Percentiles rank a stretch among this genome's conserved stretches.
Evolutionary conservation across 2,797 vertebrate genomes (phyloP).

Genomic region (Xenopus petersii): DNA sequence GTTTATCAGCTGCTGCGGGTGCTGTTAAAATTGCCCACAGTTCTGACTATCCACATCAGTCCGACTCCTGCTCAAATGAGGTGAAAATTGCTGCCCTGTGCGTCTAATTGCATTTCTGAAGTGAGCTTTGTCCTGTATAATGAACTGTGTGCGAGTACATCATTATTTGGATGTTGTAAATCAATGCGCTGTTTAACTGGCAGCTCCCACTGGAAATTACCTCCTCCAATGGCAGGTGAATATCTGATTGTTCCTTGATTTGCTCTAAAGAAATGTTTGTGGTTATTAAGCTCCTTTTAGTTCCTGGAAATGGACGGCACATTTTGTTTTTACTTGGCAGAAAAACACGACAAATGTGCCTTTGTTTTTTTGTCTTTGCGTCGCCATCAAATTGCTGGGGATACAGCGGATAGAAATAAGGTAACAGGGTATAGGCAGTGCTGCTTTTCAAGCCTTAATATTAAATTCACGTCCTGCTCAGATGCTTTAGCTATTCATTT

Average conservation of each 20-base stretch:
- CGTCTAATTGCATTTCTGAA: constrained; percentile 27
- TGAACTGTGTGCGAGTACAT: constrained; percentile 26
- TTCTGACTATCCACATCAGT: not conserved
- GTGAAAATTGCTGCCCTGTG: not conserved
- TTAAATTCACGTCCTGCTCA: too few relatives aligned
- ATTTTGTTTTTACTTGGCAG: too few relatives aligned
- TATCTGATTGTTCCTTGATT: constrained; percentile 42
- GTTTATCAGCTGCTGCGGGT: too few relatives aligned
- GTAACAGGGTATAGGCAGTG: too few relatives aligned
- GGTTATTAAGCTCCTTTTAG: constrained; percentile 21
- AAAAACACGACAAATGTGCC: too few relatives aligned
- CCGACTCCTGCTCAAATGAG: not conserved
- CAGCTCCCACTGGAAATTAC: constrained; percentile 39
- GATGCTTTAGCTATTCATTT: too few relatives aligned
- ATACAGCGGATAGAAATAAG: too few relatives aligned
- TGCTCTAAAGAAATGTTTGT: constrained; percentile 36
- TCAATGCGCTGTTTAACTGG: constrained; percentile 36
- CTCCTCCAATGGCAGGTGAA: constrained; percentile 40
- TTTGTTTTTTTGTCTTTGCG: too few relatives aligned
- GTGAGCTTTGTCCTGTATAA: constrained; percentile 21
- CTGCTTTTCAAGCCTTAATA: too few relatives aligned
- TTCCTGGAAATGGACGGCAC: too few relatives aligned
- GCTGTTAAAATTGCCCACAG: not conserved
- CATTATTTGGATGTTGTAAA: constrained; percentile 38
- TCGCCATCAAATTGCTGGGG: too few relatives aligned